Evolutionary conservation across 2,797 vertebrate species (phyloP).

Genomic region (Micromesistius poutassou): DNA sequence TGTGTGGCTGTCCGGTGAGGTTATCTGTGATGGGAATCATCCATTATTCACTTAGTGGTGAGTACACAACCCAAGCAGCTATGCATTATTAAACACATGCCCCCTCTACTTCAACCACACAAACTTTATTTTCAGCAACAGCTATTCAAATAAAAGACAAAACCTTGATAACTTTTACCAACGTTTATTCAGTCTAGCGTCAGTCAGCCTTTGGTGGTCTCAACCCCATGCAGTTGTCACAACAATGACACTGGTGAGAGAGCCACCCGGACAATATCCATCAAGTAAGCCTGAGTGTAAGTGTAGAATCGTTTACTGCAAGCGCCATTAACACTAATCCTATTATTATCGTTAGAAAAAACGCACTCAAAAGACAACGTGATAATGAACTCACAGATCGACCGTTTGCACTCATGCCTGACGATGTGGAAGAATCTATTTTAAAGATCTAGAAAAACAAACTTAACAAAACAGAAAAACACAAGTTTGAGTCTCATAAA

Average conservation of each 20-base stretch:
- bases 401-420: neutral
- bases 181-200: neutral
- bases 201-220: neutral
- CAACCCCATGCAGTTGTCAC: neutral
- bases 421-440: neutral
- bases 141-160: conserved; percentile 9
- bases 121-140: conserved; percentile 29
- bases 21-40: conserved; percentile 75
- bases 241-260: neutral
- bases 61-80: conserved; percentile 70
- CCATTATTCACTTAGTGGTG: conserved; percentile 75
- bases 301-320: neutral
- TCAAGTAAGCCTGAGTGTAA: neutral
- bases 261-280: neutral
- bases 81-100: conserved; percentile 74
- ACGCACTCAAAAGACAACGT: neutral
- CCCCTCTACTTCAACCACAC: conserved; percentile 45
- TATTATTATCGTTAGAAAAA: conserved; percentile 24
- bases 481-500: conserved; percentile 5
- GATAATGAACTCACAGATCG: neutral
- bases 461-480: neutral
- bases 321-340: conserved; percentile 20
- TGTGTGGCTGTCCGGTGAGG: conserved; percentile 60
- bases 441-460: neutral
- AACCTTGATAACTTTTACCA: neutral